A percentile compares a stretch with the other conserved stretches of the same genome.
These are phyloP conservation scores for Hesperophylax magnus DNA, from an alignment of 1,140 invertebrate genomes.

Conservation along the genomic window DNA sequence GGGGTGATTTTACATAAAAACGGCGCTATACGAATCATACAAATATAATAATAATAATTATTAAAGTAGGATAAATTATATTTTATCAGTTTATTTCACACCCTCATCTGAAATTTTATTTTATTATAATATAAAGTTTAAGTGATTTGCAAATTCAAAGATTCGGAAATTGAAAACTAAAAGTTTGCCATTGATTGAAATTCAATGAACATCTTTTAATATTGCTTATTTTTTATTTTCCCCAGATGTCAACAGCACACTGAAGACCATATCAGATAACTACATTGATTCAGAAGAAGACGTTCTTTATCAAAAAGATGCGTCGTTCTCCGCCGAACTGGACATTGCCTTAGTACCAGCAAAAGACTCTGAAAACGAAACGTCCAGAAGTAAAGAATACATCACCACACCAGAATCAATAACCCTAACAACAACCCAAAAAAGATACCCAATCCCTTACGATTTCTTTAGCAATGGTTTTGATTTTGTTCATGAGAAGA, in stretches of 20 bases:
- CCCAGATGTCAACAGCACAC: conserved; percentile 80
- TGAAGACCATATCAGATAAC: conserved; percentile 69
- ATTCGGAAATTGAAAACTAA: too few relatives aligned
- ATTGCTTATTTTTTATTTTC: conserved; percentile 45
- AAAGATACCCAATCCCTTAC: conserved; percentile 18
- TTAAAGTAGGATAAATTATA: too few relatives aligned
- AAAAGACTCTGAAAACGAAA: conserved; percentile 48
- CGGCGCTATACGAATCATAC: too few relatives aligned
- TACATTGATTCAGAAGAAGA: conserved; percentile 77
- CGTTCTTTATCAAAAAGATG: conserved; percentile 87
- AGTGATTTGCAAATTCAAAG: too few relatives aligned
- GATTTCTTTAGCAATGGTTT: conserved; percentile 32
- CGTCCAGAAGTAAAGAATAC: conserved; percentile 20
- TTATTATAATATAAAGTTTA: too few relatives aligned
- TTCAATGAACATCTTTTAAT: not conserved
- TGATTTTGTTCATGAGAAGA: conserved; percentile 9
- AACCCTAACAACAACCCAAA: conserved; percentile 16
- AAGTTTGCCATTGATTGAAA: too few relatives aligned
- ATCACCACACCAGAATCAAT: conserved; percentile 1
- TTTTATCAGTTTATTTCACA: too few relatives aligned
- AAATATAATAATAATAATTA: too few relatives aligned
- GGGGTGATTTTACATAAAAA: too few relatives aligned
- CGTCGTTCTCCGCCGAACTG: conserved; percentile 84
- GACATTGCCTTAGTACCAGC: conserved; percentile 62
- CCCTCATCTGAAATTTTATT: too few relatives aligned